Evolutionary conservation across 1,140 invertebrate genomes (phyloP).

Genomic region (Cyphomyrmex costatus): DNA sequence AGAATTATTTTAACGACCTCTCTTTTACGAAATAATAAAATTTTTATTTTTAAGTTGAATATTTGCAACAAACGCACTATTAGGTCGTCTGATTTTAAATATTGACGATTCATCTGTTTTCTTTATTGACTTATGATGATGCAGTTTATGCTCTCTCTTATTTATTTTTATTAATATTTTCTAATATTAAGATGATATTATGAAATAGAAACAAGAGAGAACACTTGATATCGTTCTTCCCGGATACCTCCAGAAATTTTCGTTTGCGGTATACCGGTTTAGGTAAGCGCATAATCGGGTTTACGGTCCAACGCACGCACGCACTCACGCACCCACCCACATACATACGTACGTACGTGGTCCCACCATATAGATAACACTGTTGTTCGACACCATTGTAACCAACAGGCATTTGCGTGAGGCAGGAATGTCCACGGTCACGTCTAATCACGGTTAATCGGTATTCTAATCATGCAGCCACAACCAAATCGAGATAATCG

Average conservation of each 20-base stretch:
- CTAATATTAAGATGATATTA: not conserved
- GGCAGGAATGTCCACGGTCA: constrained; percentile 57
- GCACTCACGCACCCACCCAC: constrained; percentile 22
- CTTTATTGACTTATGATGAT: not conserved
- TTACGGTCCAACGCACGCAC: constrained; percentile 49
- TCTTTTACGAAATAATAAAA: not conserved
- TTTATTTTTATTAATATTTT: constrained; percentile 1
- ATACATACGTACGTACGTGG: constrained; percentile 37
- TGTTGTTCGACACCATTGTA: constrained; percentile 62
- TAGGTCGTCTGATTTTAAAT: not conserved
- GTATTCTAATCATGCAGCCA: constrained; percentile 59
- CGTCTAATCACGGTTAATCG: constrained; percentile 63
- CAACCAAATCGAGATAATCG: constrained; percentile 63
- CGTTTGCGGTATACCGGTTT: constrained; percentile 32
- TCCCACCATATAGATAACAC: constrained; percentile 52
- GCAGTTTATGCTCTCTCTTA: not conserved
- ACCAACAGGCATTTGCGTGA: constrained; percentile 63
- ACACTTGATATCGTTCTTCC: not conserved
- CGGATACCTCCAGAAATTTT: constrained; percentile 20
- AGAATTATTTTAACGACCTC: not conserved
- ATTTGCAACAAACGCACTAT: not conserved
- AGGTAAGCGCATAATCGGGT: constrained; percentile 48
- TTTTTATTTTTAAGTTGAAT: not conserved
- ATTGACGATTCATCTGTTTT: not conserved
- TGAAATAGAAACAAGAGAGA: not conserved